Base-by-base conservation (phyloP, 2,797 vertebrate species). In the Onychomys arenicola region DNA sequence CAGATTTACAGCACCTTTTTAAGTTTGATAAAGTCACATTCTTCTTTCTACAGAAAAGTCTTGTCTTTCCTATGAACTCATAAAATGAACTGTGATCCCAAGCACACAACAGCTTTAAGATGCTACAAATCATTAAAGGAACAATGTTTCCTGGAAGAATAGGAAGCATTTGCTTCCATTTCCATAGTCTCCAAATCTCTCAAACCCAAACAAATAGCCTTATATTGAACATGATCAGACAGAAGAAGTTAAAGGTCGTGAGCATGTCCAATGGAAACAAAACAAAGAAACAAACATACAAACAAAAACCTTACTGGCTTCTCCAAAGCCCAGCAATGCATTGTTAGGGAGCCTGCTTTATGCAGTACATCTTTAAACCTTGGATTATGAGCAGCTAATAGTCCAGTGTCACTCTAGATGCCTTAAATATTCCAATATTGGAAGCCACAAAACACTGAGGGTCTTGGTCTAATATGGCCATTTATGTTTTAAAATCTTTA, bases 1-100 rank as follows among this genome's bases (percentile, higher is more conserved):
- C 3, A 91, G 71, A 97, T 96, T 93, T 91, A 82, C 49, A 73
- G 2, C 12, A 46, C 29, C n/a, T 69, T 92, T 93, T 89, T 37
- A 92, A 32, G 27, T 88, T 84, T 93, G 86, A 93, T 95, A 95
- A 95, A 95, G 57, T 88, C 85, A 89, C 10, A 63, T 49, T 97
- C 16, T 92, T 95, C 81, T 95, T 89, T 95, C 63, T 77, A 76
- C 89, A 65, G 57, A 82, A 57, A 90, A 81, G 29, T 93, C 65
- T 91, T 93, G 46, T 95, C 71, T 94, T 94, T 80, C 59, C 52
- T 65, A 76, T 94, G 63, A 95, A 97, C 49, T 85, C 81, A 77
- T 37, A 86, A 65, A 90, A 69, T 96, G 52, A 97, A 93, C 86
- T 71, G 8, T 93, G 71, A 96, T 49, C 34, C 63, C 65, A 94